These are phyloP conservation scores for Parotia lawesii DNA, from an alignment of 2,113 vertebrate species.

Conservation along the genomic window DNA sequence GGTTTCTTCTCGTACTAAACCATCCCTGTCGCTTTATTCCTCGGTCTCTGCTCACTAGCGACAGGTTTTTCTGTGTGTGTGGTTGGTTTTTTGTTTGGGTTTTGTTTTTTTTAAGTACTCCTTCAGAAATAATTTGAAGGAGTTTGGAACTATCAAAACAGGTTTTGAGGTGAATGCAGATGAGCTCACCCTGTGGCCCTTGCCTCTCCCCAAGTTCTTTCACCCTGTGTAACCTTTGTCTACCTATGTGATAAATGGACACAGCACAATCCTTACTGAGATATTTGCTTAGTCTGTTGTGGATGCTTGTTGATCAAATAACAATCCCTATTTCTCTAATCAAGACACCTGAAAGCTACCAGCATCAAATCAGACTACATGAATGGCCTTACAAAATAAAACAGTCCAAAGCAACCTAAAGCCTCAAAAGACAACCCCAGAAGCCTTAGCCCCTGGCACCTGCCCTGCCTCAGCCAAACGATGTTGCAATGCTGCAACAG, in stretches of 20 bases:
- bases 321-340: not conserved
- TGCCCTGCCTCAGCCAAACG: not conserved
- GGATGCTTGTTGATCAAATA: not conserved
- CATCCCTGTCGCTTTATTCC: no score
- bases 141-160: not conserved
- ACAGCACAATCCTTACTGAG: not conserved
- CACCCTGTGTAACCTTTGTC: not conserved
- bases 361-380: not conserved
- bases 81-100: not conserved
- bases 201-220: not conserved
- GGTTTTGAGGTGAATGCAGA: not conserved
- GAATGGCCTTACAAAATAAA: not conserved
- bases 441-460: not conserved
- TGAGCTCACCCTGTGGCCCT: not conserved
- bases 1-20: no score
- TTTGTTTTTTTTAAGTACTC: not conserved
- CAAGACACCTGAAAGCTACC: not conserved
- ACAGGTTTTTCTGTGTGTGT: not conserved
- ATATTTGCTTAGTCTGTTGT: not conserved
- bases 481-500: not conserved
- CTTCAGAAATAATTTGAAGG: not conserved
- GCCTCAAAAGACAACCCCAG: not conserved
- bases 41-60: no score
- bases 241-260: not conserved
- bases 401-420: not conserved